Evolutionary conservation across 2,888 invertebrate species (phyloP).

Genomic region (Lochmaea capreae): DNA sequence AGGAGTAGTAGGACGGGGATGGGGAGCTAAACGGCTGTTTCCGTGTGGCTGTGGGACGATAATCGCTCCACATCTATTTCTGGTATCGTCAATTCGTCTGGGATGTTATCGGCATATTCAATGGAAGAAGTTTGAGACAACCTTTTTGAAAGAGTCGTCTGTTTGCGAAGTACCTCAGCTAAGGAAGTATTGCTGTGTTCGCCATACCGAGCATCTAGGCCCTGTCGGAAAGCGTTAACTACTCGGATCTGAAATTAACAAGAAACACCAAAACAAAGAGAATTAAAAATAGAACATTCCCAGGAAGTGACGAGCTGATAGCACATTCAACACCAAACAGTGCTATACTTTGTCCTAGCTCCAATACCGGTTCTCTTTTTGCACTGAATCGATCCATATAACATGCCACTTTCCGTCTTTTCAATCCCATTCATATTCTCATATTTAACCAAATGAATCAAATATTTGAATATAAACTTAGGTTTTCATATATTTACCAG

Average conservation of each 20-base stretch:
- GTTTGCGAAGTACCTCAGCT: slow-evolving; percentile 93
- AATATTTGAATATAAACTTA: background rate
- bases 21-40: slow-evolving; percentile 86
- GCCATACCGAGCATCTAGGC: slow-evolving; percentile 94
- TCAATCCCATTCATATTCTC: slow-evolving; percentile 9
- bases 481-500: background rate
- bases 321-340: slow-evolving; percentile 60
- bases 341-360: slow-evolving; percentile 48
- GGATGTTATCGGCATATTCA: slow-evolving; percentile 90
- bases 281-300: slow-evolving; percentile 66
- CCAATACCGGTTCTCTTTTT: slow-evolving; percentile 52
- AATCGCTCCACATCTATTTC: slow-evolving; percentile 94
- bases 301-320: slow-evolving; percentile 62
- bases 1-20: slow-evolving; percentile 40
- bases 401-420: slow-evolving; percentile 30
- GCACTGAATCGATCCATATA: slow-evolving; percentile 39
- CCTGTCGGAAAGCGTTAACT: slow-evolving; percentile 99
- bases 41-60: slow-evolving; percentile 93
- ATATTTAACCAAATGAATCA: slow-evolving; percentile 33
- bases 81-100: slow-evolving; percentile 88
- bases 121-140: slow-evolving; percentile 92
- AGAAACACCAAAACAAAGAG: slow-evolving; percentile 67
- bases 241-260: slow-evolving; percentile 94
- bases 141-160: slow-evolving; percentile 91
- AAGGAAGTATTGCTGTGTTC: slow-evolving; percentile 93